Evolutionary conservation across 1,140 invertebrate genomes (phyloP), one percentile per base, ranked within the genome.

Genomic region (Lethrus apterus): DNA sequence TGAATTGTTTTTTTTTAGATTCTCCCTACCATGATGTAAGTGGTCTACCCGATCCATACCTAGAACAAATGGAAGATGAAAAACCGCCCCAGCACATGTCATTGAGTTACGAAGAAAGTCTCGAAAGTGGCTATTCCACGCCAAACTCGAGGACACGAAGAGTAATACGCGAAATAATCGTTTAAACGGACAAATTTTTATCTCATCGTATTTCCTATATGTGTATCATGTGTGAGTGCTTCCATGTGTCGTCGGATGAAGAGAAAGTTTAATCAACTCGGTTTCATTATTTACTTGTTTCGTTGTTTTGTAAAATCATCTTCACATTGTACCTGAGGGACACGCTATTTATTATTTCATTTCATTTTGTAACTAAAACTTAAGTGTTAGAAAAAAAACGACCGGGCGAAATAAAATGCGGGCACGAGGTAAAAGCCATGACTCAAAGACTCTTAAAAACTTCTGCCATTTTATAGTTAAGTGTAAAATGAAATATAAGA

Each of bases 111-210:
- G 91, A 93, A 69, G 89, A 93, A 68, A 89, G 85, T 51, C 75
- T 92, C 9, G 89, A 93, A 67, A 91, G 88, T 35, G 90, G 89
- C 5, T 93, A 92, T 67, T 93, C 89, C 30, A 93, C 89, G 45
- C 90, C 89, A 29, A 93, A 92, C 71, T 89, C 88, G 53, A 80
- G 89, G 59, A 86, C 84, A 55, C 76, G 89, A 44, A 72, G 90
- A 63, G 89, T 94, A 62, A 93, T 94, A 60, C 78, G 90, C 48
- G 91, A 93, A 69, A 93, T 94, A 66, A 93, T 94, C 67, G 91
- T 95, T 63, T 95, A 82, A 86, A 45, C 17, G 26, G 24, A 26
- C 24, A 26, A n/a, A 5, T 26, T 26, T 26, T n/a, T n/a, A n/a
- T n/a, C n/a, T n/a, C n/a, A n/a, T n/a, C n/a, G n/a, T n/a, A n/a